Conservation (phyloP, 2,113 vertebrate genomes). For the Phalacrocorax brasilianus region DNA sequence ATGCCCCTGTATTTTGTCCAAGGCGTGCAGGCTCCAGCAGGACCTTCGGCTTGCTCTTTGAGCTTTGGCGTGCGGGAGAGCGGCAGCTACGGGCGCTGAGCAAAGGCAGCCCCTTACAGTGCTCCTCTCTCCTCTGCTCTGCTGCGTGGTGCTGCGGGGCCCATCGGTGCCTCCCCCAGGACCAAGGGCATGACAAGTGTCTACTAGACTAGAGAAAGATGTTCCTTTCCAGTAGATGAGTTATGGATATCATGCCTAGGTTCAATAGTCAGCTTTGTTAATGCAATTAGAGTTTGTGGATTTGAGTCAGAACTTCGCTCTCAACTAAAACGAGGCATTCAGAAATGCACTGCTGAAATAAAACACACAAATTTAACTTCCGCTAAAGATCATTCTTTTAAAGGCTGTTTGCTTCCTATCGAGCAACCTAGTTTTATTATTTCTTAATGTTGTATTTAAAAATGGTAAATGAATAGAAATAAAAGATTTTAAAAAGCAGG, state of each 20-base stretch:
- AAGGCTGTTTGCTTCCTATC: background rate
- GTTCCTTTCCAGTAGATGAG: background rate
- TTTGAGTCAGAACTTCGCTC: background rate
- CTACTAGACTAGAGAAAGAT: no score
- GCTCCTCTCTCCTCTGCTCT: no score
- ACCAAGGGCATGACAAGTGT: rapidly evolving
- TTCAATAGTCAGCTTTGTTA: background rate
- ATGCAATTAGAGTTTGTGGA: background rate
- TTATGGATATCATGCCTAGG: background rate
- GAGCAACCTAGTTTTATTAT: background rate
- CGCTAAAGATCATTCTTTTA: background rate
- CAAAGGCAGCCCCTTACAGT: background rate
- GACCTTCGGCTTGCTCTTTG: rapidly evolving
- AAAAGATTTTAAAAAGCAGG: background rate
- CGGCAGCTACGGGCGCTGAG: background rate
- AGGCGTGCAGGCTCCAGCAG: background rate
- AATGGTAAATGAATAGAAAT: background rate
- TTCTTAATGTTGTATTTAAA: background rate
- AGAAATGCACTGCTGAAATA: background rate
- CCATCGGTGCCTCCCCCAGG: background rate
- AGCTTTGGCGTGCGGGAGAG: background rate
- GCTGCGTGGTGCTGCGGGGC: rapidly evolving
- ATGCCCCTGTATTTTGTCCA: rapidly evolving
- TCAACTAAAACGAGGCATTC: background rate
- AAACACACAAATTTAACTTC: background rate